phyloP scores from a whole-genome alignment of 2,888 invertebrate genomes.

The Alitta virens region DNA sequence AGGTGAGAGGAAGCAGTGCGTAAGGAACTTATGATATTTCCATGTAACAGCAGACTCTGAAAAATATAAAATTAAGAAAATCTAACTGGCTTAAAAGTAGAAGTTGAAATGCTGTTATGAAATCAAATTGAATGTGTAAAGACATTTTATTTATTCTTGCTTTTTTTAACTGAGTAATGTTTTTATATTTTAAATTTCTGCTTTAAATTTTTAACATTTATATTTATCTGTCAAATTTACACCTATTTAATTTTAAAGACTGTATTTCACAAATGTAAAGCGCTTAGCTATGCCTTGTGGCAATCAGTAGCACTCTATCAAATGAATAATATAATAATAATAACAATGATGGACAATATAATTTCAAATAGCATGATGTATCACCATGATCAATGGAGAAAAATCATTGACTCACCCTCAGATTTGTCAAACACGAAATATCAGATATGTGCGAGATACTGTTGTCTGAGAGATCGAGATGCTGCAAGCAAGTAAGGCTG shows the following conservation, averaged over 20 bases:
- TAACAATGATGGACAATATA: too few species aligned
- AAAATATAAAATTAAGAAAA: constrained; percentile 23
- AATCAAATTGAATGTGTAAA: too few species aligned
- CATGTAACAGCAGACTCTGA: constrained; percentile 80
- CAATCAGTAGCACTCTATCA: not conserved
- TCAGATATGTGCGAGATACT: constrained; percentile 81
- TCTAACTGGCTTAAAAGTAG: not conserved
- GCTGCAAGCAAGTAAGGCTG: constrained; percentile 76
- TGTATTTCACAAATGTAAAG: too few species aligned
- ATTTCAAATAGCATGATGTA: too few species aligned
- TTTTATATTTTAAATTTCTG: too few species aligned
- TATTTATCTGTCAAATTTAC: too few species aligned
- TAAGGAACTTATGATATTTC: constrained; percentile 80
- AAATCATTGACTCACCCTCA: constrained; percentile 67
- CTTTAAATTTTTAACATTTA: too few species aligned
- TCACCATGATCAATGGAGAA: too few species aligned
- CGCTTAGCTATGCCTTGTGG: too few species aligned
- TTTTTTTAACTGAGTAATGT: too few species aligned
- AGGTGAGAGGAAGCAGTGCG: constrained; percentile 80
- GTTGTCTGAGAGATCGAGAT: constrained; percentile 85
- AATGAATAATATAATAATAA: not conserved
- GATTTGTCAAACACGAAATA: constrained; percentile 75
- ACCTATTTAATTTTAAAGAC: too few species aligned
- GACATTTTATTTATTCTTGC: too few species aligned
- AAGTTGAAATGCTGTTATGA: not conserved